A percentile compares a stretch with the other conserved stretches of the same genome.
Conservation (phyloP, 2,888 invertebrate species). For the Eristalis intricaria region DNA sequence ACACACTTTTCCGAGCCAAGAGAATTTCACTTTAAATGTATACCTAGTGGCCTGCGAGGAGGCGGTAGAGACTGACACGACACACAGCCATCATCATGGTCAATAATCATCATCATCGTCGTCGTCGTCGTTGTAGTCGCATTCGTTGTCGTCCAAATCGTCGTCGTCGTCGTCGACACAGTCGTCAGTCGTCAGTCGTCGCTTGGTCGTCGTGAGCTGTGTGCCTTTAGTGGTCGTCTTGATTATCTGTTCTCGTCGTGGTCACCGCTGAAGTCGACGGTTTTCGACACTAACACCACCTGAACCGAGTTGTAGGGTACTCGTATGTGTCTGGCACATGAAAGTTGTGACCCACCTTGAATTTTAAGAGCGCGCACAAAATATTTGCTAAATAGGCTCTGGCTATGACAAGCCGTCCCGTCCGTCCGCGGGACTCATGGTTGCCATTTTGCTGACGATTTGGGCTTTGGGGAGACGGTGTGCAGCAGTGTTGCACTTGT, state of each 20-base stretch:
- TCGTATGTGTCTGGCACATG: slow-evolving; percentile 47
- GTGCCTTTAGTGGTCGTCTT: not conserved
- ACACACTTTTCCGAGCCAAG: slow-evolving; percentile 72
- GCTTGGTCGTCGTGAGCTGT: not conserved
- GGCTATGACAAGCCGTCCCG: not conserved
- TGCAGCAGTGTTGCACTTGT: slow-evolving; percentile 18
- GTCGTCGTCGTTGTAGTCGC: not conserved
- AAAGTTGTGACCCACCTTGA: slow-evolving; percentile 72
- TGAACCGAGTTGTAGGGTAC: slow-evolving; percentile 6
- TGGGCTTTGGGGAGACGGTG: slow-evolving; percentile 24
- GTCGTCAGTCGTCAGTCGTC: slow-evolving; percentile 38
- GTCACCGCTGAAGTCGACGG: not conserved
- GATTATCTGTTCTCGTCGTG: not conserved
- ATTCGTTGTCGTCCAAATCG: not conserved
- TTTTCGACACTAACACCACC: slow-evolving; percentile 12
- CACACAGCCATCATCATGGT: slow-evolving; percentile 56
- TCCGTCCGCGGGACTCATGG: slow-evolving; percentile 22
- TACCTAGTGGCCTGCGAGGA: not conserved
- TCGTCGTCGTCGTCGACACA: slow-evolving; percentile 33
- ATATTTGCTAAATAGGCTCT: slow-evolving; percentile 49
- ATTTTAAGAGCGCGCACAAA: slow-evolving; percentile 61
- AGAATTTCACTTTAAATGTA: slow-evolving; percentile 69
- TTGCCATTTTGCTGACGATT: slow-evolving; percentile 56
- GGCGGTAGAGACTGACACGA: slow-evolving; percentile 7
- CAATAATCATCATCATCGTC: slow-evolving; percentile 30